These are phyloP conservation scores for Desmodus rotundus DNA, from an alignment of 2,113 vertebrate species.

Conservation along the genomic window DNA sequence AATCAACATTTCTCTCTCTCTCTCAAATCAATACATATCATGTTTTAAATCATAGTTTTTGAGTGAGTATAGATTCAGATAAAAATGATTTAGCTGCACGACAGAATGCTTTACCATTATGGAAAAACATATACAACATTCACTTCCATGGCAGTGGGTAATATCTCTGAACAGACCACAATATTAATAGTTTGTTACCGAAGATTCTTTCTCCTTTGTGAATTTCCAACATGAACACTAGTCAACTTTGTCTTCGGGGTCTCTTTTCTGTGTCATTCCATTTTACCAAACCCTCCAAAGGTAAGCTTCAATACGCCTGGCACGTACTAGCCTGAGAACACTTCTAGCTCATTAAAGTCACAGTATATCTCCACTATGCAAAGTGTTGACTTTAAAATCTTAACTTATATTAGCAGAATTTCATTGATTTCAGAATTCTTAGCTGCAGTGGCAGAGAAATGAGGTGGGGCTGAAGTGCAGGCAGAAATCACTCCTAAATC, in stretches of 20 bases:
- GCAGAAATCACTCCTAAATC: background rate
- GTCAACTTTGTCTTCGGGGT: background rate
- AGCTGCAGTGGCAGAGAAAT: background rate
- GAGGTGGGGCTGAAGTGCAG: accelerated
- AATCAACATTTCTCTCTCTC: too few relatives aligned
- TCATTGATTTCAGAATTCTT: background rate
- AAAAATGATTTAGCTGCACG: background rate
- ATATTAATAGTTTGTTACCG: background rate
- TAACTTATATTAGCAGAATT: background rate
- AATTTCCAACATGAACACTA: background rate
- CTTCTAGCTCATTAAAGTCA: background rate
- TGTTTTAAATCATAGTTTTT: background rate
- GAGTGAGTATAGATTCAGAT: background rate
- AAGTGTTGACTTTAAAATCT: background rate
- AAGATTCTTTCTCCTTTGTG: background rate
- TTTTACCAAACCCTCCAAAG: background rate
- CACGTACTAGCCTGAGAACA: accelerated
- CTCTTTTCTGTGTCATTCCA: background rate
- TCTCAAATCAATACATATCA: too few relatives aligned
- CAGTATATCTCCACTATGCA: background rate
- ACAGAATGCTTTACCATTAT: background rate
- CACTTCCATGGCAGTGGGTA: background rate
- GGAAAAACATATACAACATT: background rate
- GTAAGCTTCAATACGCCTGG: background rate
- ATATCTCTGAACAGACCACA: background rate